These are phyloP conservation scores for Helicoverpa zea DNA, from an alignment of 1,140 invertebrate species.

Conservation along the genomic window DNA sequence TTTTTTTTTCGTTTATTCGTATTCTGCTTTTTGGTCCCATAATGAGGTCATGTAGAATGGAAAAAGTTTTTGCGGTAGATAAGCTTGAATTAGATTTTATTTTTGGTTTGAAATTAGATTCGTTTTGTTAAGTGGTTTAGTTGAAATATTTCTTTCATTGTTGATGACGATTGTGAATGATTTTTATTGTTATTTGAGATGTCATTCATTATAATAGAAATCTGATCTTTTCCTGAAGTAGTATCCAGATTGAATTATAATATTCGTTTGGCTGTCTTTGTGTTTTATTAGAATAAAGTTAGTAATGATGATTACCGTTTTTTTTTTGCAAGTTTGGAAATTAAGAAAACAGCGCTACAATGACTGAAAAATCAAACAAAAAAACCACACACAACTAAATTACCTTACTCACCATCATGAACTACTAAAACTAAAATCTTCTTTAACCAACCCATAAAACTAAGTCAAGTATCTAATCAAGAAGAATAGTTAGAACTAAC, in stretches of 20 bases:
- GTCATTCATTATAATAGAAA: too few species aligned
- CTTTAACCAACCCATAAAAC: constrained; percentile 33
- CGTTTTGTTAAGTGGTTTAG: not conserved
- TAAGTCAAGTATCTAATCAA: constrained; percentile 48
- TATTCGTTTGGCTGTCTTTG: too few species aligned
- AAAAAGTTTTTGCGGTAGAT: constrained; percentile 23
- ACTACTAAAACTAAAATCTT: constrained; percentile 14
- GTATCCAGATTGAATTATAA: too few species aligned
- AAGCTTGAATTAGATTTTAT: not conserved
- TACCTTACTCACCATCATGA: not conserved
- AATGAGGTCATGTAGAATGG: constrained; percentile 26
- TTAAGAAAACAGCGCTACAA: not conserved
- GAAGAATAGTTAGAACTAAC: constrained; percentile 49
- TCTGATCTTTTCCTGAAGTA: too few species aligned
- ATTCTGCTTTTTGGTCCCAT: not conserved
- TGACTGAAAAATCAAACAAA: not conserved
- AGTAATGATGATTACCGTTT: too few species aligned
- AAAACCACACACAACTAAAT: not conserved
- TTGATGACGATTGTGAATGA: too few species aligned
- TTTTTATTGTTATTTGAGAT: too few species aligned
- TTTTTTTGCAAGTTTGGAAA: too few species aligned
- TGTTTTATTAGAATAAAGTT: too few species aligned
- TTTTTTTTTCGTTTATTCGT: constrained; percentile 17
- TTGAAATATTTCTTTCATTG: too few species aligned
- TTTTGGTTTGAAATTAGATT: not conserved